Conservation (phyloP, 2,888 invertebrate species). For the Mythimna albipuncta region DNA sequence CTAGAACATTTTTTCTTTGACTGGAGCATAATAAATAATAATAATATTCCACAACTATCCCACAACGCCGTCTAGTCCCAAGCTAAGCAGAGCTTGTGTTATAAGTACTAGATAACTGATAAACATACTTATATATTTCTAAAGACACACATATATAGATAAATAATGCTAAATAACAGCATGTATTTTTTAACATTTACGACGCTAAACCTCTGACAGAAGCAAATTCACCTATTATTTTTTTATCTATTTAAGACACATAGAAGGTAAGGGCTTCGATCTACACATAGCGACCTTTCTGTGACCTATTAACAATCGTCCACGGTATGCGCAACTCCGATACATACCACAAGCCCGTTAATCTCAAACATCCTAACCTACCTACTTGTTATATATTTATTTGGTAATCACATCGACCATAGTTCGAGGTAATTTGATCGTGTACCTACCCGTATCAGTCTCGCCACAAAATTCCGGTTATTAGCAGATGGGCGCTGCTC, state of each 20-base stretch:
- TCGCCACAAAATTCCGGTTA: constrained; percentile 41
- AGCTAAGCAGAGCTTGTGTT: too few relatives aligned
- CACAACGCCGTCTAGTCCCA: too few relatives aligned
- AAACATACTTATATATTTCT: too few relatives aligned
- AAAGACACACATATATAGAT: too few relatives aligned
- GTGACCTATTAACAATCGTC: background rate
- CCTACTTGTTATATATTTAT: background rate
- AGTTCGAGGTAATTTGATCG: constrained; percentile 45
- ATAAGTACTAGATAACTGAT: too few relatives aligned
- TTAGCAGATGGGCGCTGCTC: constrained; percentile 31
- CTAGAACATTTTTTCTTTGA: too few relatives aligned
- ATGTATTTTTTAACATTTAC: too few relatives aligned
- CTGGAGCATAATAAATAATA: too few relatives aligned
- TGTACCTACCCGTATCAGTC: constrained; percentile 16
- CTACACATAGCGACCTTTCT: background rate
- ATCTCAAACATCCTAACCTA: background rate
- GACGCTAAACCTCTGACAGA: too few relatives aligned
- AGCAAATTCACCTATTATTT: too few relatives aligned
- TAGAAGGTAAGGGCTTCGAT: background rate
- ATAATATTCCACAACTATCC: too few relatives aligned
- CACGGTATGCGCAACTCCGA: background rate
- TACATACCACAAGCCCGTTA: background rate
- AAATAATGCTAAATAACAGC: too few relatives aligned
- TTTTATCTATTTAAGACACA: background rate
- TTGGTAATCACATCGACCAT: constrained; percentile 36